phyloP scores from a whole-genome alignment of 2,113 vertebrate species.

The Vicugna pacos region DNA sequence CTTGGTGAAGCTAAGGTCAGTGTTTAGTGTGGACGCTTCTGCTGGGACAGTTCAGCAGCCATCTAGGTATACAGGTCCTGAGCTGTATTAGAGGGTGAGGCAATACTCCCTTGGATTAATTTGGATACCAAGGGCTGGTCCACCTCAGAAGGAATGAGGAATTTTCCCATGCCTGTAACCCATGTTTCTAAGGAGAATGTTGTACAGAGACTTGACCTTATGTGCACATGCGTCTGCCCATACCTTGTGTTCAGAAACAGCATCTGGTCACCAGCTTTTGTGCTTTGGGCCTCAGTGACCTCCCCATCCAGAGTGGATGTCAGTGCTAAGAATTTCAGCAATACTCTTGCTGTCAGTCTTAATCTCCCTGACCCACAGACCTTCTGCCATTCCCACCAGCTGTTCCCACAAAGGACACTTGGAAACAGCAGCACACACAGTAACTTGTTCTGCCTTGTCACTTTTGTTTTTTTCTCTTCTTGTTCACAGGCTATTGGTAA shows the following conservation, averaged over 20 bases:
- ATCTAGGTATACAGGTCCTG: not conserved
- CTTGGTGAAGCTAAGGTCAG: not conserved
- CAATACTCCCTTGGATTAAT: not conserved
- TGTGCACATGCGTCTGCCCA: not conserved
- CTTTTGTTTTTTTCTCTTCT: not conserved
- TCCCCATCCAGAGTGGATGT: not conserved
- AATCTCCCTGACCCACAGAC: not conserved
- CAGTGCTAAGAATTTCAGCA: not conserved
- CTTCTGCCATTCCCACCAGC: not conserved
- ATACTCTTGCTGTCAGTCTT: not conserved
- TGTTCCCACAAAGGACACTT: not conserved
- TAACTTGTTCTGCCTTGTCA: not conserved
- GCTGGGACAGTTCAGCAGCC: not conserved
- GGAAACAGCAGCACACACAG: not conserved
- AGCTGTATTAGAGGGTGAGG: not conserved
- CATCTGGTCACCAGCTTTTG: not conserved
- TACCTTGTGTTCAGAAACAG: not conserved
- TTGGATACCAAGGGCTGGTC: not conserved
- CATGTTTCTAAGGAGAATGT: not conserved
- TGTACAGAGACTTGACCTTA: not conserved
- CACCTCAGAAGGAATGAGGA: not conserved
- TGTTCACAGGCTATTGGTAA: not conserved
- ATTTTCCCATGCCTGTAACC: not conserved
- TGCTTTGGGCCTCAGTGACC: not conserved
- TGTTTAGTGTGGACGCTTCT: not conserved